Percentiles rank a stretch among this genome's conserved stretches.
These are phyloP conservation scores for Bhutanitis thaidina DNA, from an alignment of 2,888 invertebrate species.

Conservation along the genomic window DNA sequence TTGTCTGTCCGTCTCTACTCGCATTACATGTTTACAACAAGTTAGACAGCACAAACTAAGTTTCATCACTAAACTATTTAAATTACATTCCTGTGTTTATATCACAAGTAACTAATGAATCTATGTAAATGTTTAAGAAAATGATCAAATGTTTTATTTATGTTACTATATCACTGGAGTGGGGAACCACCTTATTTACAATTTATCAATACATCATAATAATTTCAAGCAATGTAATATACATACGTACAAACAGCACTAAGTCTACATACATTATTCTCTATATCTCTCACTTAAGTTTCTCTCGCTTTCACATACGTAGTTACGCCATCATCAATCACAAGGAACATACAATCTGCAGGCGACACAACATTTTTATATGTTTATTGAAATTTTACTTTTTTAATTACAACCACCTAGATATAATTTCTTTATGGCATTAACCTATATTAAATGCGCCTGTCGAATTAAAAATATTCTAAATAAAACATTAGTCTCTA, in stretches of 20 bases:
- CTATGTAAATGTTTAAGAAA: not conserved
- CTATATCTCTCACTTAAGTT: conserved; percentile 12
- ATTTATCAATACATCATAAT: not conserved
- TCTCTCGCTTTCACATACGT: not conserved
- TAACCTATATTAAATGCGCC: not conserved
- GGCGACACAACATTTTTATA: not conserved
- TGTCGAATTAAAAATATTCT: not conserved
- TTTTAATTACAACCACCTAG: not conserved
- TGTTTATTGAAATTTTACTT: too few species aligned
- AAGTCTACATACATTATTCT: conserved; percentile 17
- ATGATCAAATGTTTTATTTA: too few species aligned
- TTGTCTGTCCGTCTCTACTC: too few species aligned
- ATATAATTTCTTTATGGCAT: conserved; percentile 10
- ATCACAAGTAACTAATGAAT: not conserved
- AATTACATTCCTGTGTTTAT: not conserved
- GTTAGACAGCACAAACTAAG: not conserved
- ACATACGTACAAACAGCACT: conserved; percentile 14
- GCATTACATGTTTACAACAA: too few species aligned
- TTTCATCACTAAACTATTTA: not conserved
- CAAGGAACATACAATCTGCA: conserved; percentile 8
- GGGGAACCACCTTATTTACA: conserved; percentile 2
- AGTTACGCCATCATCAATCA: not conserved
- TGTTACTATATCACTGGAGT: conserved; percentile 4
- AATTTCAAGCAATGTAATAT: conserved; percentile 7
- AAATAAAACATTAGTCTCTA: too few species aligned